phyloP scores from a whole-genome alignment of 2,888 invertebrate species.

The Drosophila acutilabella region DNA sequence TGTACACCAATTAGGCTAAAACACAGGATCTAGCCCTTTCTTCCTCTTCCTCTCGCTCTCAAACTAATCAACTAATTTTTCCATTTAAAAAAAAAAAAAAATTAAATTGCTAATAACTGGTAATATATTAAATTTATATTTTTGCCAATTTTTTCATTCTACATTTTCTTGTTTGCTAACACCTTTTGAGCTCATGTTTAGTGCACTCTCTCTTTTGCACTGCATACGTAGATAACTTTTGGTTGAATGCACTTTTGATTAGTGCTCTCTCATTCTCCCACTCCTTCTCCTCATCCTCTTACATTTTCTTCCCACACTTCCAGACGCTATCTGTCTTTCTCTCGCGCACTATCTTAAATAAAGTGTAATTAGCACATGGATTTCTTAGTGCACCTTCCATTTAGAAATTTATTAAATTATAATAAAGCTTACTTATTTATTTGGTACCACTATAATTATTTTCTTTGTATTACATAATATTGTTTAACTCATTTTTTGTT shows the following conservation, averaged over 20 bases:
- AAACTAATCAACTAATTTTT: conserved; percentile 60
- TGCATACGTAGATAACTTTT: conserved; percentile 53
- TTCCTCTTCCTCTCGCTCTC: neutral
- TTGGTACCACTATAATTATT: neutral
- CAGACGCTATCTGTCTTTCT: neutral
- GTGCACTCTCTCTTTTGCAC: conserved; percentile 5
- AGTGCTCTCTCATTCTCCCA: conserved; percentile 24
- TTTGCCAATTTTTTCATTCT: conserved; percentile 13
- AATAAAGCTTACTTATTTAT: no score
- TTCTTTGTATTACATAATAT: conserved; percentile 36
- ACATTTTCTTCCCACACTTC: neutral
- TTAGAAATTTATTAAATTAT: no score
- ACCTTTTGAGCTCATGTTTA: conserved; percentile 28
- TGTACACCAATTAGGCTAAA: neutral
- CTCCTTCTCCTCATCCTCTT: neutral
- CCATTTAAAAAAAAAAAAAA: conserved; percentile 55
- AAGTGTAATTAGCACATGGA: no score
- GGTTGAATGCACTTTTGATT: conserved; percentile 78
- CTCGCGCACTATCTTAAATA: no score
- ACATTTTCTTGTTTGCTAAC: conserved; percentile 10
- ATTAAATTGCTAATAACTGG: conserved; percentile 11
- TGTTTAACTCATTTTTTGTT: conserved; percentile 9
- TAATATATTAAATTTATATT: neutral
- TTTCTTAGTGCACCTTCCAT: neutral
- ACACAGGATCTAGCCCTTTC: conserved; percentile 3